Evolutionary conservation across 2,113 vertebrate genomes (phyloP), one percentile per base, ranked within the genome.

Genomic region (Hypomesus transpacificus): DNA sequence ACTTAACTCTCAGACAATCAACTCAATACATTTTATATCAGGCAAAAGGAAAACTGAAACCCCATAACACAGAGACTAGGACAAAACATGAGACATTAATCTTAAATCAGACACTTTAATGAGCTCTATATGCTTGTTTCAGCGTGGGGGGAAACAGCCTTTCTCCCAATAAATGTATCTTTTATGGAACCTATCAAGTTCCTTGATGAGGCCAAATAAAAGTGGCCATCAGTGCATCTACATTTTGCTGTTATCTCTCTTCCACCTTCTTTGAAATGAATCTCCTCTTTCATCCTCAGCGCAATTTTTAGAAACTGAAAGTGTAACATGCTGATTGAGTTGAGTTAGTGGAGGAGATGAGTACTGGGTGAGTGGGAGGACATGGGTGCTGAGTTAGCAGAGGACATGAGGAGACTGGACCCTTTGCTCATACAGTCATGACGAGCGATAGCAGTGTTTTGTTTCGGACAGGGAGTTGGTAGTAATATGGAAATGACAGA

Each of bases 401-500:
- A 18, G 53, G 2, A 56, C 4, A 8, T 18, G 53, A 56, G 9
- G 31, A 74, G 21, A 3, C 9, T 13, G 1, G 56, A 31, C 78
- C 31, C 39, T 6, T 20, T 39, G 17, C 68, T 24, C 34, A 51
- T 51, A 63, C 62, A 24, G 66, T 66, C 31, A 62, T 8, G 21
- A 69, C 24, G 63, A 69, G 50, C 20, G 31, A 80, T 58, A 31
- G 46, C 14, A 73, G 75, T 73, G 79, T 84, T 56, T 80, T 69
- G 68, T 84, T 78, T 80, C 71, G 62, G 68, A 57, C 75, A 31
- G 70, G 58, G 58, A 21, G 50, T 79, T 78, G 64, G 46, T 77
- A 58, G 81, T 84, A 85, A 89, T 69, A 52, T 77, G 72, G 76
- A 81, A 64, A 85, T 81, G 83, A 88, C 67, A 86, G 86, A 89